Conservation (phyloP, 2,888 invertebrate genomes). For the Thera obeliscata region DNA sequence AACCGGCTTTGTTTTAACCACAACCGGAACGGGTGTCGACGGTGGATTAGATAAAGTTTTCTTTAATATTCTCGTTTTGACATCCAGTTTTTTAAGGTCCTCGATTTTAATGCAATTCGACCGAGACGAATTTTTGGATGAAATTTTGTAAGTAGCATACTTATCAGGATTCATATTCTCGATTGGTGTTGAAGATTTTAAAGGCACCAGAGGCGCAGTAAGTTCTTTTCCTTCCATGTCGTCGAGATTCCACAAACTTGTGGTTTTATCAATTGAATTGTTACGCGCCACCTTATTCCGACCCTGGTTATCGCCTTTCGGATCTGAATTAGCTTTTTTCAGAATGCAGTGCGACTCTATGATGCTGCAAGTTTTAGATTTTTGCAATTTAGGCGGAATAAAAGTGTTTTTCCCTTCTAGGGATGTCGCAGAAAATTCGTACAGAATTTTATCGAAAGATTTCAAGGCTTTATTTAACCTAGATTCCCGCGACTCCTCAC, state of each 20-base stretch:
- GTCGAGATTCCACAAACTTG: slow-evolving; percentile 85
- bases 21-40: slow-evolving; percentile 78
- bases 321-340: slow-evolving; percentile 83
- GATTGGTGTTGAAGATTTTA: slow-evolving; percentile 57
- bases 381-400: slow-evolving; percentile 85
- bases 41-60: slow-evolving; percentile 83
- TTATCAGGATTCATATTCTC: slow-evolving; percentile 78
- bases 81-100: slow-evolving; percentile 80
- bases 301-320: slow-evolving; percentile 63
- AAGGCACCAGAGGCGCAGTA: slow-evolving; percentile 71
- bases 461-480: slow-evolving; percentile 77
- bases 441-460: slow-evolving; percentile 80
- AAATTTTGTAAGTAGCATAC: slow-evolving; percentile 81
- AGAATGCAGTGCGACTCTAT: slow-evolving; percentile 88
- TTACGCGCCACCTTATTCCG: slow-evolving; percentile 72
- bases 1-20: slow-evolving; percentile 73
- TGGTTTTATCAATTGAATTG: slow-evolving; percentile 82
- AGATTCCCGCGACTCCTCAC: slow-evolving; percentile 56
- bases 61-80: slow-evolving; percentile 82
- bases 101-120: slow-evolving; percentile 72
- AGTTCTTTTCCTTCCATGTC: slow-evolving; percentile 82
- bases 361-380: slow-evolving; percentile 89
- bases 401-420: slow-evolving; percentile 60
- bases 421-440: slow-evolving; percentile 70
- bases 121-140: slow-evolving; percentile 71